These are phyloP conservation scores for Alligator sinensis DNA, from an alignment of 2,113 vertebrate species.

Conservation along the genomic window DNA sequence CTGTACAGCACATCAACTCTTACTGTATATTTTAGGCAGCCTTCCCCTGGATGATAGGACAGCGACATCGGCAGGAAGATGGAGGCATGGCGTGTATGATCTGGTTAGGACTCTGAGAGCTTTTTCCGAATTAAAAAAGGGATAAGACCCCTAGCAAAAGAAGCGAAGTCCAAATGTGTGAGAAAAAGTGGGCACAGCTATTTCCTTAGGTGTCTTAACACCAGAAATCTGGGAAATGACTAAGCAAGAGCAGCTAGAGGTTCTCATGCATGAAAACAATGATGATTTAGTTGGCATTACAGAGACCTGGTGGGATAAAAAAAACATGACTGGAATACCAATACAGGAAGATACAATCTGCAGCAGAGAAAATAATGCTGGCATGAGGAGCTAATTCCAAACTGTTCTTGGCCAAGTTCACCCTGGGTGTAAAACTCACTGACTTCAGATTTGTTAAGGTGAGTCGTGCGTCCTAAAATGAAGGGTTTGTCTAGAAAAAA, in stretches of 20 bases:
- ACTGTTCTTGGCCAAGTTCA: background rate
- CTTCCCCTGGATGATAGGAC: background rate
- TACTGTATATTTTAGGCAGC: background rate
- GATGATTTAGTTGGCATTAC: constrained; percentile 51
- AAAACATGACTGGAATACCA: constrained; percentile 55
- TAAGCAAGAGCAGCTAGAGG: constrained; percentile 28
- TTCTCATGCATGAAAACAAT: constrained; percentile 62
- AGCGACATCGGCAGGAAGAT: background rate
- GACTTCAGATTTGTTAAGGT: background rate
- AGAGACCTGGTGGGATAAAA: constrained; percentile 28
- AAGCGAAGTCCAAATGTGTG: background rate
- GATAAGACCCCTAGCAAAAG: background rate
- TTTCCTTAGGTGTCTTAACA: background rate
- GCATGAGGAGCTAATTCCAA: constrained; percentile 30
- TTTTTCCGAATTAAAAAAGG: background rate
- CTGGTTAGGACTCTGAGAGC: background rate
- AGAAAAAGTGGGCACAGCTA: constrained; percentile 4
- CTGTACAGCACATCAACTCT: background rate
- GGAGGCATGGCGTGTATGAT: background rate
- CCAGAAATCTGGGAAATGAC: constrained; percentile 36
- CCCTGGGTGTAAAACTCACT: background rate
- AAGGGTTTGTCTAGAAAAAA: background rate
- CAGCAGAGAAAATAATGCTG: background rate
- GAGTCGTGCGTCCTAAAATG: background rate
- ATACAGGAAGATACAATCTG: constrained; percentile 43